Evolutionary conservation across 2,113 vertebrate species (phyloP).

Genomic region (Rhineura floridana): DNA sequence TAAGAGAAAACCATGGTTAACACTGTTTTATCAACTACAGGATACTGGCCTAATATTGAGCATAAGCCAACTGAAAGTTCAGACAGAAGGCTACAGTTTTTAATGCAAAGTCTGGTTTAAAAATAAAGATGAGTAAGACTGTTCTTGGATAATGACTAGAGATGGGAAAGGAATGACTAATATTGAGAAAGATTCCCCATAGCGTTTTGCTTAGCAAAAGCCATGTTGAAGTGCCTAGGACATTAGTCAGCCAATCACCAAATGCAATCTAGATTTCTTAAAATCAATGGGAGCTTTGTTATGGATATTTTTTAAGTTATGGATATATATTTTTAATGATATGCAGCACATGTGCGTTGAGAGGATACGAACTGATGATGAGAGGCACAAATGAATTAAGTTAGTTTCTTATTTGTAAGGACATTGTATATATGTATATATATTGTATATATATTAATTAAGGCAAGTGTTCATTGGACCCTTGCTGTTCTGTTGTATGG

Average conservation of each 20-base stretch:
- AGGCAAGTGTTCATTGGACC: conserved; percentile 17
- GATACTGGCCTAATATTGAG: neutral
- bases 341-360: neutral
- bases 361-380: neutral
- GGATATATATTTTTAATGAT: neutral
- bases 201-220: conserved; percentile 15
- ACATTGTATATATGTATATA: too few relatives aligned
- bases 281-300: neutral
- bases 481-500: neutral
- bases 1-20: neutral
- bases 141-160: neutral
- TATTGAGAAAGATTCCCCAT: neutral
- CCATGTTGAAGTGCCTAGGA: neutral
- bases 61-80: neutral
- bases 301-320: too few relatives aligned
- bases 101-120: neutral
- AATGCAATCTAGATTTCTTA: neutral
- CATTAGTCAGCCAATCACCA: neutral
- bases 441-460: too few relatives aligned
- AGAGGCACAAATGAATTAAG: neutral
- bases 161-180: neutral
- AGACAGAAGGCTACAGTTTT: neutral
- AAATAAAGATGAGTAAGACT: neutral
- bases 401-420: neutral
- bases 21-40: neutral